Percentiles rank a stretch among this genome's conserved stretches.
Conservation (phyloP, 2,797 vertebrate species). For the Myotis myotis region DNA sequence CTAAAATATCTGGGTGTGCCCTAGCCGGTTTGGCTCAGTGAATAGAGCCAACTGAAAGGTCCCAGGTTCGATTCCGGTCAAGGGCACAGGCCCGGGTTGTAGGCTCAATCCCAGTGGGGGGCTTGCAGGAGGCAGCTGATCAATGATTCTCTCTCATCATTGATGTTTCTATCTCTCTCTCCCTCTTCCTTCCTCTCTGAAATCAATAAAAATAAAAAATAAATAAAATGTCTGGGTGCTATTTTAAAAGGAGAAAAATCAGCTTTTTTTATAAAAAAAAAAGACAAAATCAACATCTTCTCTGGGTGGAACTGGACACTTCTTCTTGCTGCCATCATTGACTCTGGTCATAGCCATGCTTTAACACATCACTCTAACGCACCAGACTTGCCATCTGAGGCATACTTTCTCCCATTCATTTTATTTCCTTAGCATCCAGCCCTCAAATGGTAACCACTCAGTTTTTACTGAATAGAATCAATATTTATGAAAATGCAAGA, state of each 20-base stretch:
- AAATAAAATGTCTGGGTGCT: not conserved
- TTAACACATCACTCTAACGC: not conserved
- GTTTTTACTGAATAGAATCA: not conserved
- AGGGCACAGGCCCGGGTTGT: too few species aligned
- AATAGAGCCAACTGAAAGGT: too few species aligned
- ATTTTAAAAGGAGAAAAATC: not conserved
- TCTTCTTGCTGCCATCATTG: not conserved
- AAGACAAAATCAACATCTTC: not conserved
- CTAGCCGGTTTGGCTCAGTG: too few species aligned
- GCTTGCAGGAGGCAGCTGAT: not conserved
- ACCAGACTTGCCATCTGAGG: not conserved
- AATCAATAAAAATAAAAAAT: not conserved
- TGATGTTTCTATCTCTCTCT: not conserved
- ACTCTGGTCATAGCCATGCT: not conserved
- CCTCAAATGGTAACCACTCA: not conserved
- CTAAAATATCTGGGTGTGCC: not conserved
- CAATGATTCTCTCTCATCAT: not conserved
- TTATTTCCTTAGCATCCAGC: not conserved
- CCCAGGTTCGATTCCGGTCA: too few species aligned
- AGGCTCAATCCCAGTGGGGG: not conserved
- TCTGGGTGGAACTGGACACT: not conserved
- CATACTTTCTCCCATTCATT: not conserved
- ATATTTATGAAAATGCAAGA: not conserved
- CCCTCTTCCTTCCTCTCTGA: not conserved
- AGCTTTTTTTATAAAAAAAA: slow-evolving; percentile 6